Percentiles rank a stretch among this genome's conserved stretches.
Evolutionary conservation across 2,113 vertebrate genomes (phyloP).

Genomic region (Trichomycterus rosablanca): DNA sequence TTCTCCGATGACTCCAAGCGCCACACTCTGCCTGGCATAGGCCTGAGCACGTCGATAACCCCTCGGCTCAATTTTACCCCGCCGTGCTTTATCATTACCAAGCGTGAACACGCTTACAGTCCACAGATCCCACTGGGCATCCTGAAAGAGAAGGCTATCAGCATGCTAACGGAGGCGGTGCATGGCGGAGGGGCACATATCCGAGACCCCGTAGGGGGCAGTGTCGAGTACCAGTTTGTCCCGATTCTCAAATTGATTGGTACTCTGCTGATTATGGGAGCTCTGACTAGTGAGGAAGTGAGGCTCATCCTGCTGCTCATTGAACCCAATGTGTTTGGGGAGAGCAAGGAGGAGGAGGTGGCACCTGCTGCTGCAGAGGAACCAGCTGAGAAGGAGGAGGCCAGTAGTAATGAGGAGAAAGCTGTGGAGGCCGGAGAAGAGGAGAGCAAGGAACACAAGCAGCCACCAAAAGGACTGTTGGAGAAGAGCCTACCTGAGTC

Average conservation of each 20-base stretch:
- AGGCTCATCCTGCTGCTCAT: conserved; percentile 85
- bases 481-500: conserved; percentile 90
- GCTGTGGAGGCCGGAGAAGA: conserved; percentile 84
- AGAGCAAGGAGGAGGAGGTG: conserved; percentile 65
- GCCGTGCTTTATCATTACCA: conserved; percentile 75
- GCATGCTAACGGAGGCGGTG: conserved; percentile 91
- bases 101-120: conserved; percentile 74
- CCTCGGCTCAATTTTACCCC: conserved; percentile 81
- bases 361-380: conserved; percentile 57
- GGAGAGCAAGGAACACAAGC: conserved; percentile 75
- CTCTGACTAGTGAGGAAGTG: conserved; percentile 86
- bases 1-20: conserved; percentile 82
- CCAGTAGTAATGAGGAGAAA: conserved; percentile 67
- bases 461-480: conserved; percentile 77
- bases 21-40: conserved; percentile 87
- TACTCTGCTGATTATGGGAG: conserved; percentile 86
- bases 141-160: conserved; percentile 87
- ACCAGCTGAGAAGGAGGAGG: conserved; percentile 74
- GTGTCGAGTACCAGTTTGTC: conserved; percentile 88
- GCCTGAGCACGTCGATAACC: conserved; percentile 83
- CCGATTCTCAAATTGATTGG: conserved; percentile 91
- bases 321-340: conserved; percentile 86
- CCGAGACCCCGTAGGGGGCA: conserved; percentile 89
- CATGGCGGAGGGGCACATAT: conserved; percentile 86
- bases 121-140: conserved; percentile 83